These are phyloP conservation scores for Pelobates fuscus DNA, from an alignment of 2,113 vertebrate species.

Conservation along the genomic window DNA sequence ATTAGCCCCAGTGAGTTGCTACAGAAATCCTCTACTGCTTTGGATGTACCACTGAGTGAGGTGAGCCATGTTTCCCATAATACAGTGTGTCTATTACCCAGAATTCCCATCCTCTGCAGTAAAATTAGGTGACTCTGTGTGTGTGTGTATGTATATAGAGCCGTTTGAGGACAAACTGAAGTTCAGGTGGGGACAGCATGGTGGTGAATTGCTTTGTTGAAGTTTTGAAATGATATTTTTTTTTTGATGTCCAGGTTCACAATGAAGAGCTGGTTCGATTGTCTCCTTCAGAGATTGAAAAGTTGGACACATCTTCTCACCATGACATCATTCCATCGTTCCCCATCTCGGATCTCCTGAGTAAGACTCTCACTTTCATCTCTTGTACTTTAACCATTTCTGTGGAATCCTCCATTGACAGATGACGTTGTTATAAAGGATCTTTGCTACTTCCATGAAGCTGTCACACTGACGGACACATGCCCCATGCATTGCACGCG, in stretches of 20 bases:
- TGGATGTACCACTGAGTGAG: slow-evolving; percentile 66
- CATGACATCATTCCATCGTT: slow-evolving; percentile 63
- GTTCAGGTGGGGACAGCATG: no score
- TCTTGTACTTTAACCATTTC: no score
- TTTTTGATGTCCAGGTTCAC: slow-evolving; percentile 70
- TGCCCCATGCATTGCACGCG: no score
- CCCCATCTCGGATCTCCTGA: slow-evolving; percentile 68
- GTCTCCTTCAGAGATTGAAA: slow-evolving; percentile 72
- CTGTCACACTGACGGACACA: no score
- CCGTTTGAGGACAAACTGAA: no score
- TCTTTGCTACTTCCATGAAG: no score
- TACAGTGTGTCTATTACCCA: neutral
- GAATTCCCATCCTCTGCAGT: neutral
- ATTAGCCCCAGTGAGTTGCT: slow-evolving; percentile 72
- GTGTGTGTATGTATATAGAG: no score
- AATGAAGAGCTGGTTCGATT: slow-evolving; percentile 71
- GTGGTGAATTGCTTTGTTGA: no score
- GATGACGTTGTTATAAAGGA: no score
- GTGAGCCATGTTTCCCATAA: slow-evolving; percentile 64
- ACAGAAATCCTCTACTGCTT: slow-evolving; percentile 72
- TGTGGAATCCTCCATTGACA: no score
- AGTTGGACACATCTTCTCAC: slow-evolving; percentile 66
- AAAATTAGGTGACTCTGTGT: no score
- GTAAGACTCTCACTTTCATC: slow-evolving; percentile 62
- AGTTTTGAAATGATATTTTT: no score